A percentile compares a stretch with the other conserved stretches of the same genome.
Evolutionary conservation across 2,113 vertebrate species (phyloP).

Genomic region (Apodemus sylvaticus): DNA sequence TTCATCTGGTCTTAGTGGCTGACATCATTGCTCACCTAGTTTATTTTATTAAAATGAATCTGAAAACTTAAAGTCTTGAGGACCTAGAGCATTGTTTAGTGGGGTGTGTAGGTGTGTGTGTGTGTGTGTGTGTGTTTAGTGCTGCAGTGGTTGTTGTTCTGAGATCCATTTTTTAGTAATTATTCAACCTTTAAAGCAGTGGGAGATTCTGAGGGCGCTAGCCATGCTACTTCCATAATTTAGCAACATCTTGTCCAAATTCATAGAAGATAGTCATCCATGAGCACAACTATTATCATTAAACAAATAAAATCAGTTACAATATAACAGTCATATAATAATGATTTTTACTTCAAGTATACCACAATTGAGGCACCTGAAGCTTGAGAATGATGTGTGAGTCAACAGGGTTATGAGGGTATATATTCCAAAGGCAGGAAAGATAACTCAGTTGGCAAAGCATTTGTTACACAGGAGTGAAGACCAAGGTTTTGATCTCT

Average conservation of each 20-base stretch:
- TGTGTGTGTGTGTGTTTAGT: background rate
- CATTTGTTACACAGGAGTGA: background rate
- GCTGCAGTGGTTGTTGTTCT: background rate
- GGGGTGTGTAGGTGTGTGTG: background rate
- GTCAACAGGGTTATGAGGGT: background rate
- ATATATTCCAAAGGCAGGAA: background rate
- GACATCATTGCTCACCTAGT: background rate
- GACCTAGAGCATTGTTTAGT: background rate
- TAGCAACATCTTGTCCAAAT: constrained; percentile 66
- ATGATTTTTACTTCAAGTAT: constrained; percentile 73
- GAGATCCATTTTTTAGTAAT: constrained; percentile 70
- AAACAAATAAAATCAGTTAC: constrained; percentile 81
- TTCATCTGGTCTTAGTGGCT: background rate
- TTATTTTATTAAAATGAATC: background rate
- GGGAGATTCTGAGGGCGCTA: constrained; percentile 65
- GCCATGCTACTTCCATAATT: constrained; percentile 72
- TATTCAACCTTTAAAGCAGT: constrained; percentile 71
- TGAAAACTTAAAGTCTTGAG: constrained; percentile 42
- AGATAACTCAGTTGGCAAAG: background rate
- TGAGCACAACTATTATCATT: constrained; percentile 78
- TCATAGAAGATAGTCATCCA: constrained; percentile 80
- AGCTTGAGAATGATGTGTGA: background rate
- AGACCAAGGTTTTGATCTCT: background rate
- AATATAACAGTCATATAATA: constrained; percentile 65
- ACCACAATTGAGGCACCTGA: constrained; percentile 20